Conservation (phyloP, 1,140 invertebrate genomes). For the Spodoptera frugiperda region DNA sequence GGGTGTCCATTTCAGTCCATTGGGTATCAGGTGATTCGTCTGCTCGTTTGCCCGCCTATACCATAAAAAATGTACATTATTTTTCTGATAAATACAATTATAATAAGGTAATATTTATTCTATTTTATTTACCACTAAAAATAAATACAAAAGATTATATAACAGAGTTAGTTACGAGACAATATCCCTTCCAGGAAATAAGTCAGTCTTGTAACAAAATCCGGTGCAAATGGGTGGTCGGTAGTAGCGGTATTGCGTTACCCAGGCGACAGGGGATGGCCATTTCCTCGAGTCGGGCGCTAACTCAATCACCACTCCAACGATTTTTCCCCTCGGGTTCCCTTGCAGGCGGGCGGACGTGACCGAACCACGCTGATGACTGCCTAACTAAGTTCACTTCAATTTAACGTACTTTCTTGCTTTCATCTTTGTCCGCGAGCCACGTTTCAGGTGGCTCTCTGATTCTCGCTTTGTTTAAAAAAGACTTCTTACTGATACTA, state of each 20-base stretch:
- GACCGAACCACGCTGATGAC: constrained; percentile 35
- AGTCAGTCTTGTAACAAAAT: constrained; percentile 52
- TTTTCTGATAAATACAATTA: too few species aligned
- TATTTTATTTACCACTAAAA: too few species aligned
- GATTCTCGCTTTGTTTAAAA: constrained; percentile 1
- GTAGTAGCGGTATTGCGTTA: constrained; percentile 58
- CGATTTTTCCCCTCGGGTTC: constrained; percentile 58
- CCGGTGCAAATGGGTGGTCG: constrained; percentile 58
- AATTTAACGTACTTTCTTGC: constrained; percentile 28
- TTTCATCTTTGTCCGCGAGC: constrained; percentile 32
- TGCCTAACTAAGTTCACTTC: constrained; percentile 52
- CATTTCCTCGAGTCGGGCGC: constrained; percentile 56
- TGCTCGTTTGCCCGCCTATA: too few species aligned
- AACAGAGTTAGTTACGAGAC: not conserved
- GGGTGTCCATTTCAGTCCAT: too few species aligned
- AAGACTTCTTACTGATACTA: too few species aligned
- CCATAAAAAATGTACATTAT: too few species aligned
- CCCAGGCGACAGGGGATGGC: constrained; percentile 58
- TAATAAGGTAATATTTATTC: too few species aligned
- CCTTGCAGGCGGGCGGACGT: constrained; percentile 39
- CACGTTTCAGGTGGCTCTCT: constrained; percentile 13
- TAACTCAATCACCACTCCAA: constrained; percentile 61
- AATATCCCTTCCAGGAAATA: constrained; percentile 29
- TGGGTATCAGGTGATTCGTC: too few species aligned
- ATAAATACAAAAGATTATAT: too few species aligned